Percentiles rank a stretch among this genome's conserved stretches.
Conservation (phyloP, 2,797 vertebrate species). For the Sarcophilus harrisii region DNA sequence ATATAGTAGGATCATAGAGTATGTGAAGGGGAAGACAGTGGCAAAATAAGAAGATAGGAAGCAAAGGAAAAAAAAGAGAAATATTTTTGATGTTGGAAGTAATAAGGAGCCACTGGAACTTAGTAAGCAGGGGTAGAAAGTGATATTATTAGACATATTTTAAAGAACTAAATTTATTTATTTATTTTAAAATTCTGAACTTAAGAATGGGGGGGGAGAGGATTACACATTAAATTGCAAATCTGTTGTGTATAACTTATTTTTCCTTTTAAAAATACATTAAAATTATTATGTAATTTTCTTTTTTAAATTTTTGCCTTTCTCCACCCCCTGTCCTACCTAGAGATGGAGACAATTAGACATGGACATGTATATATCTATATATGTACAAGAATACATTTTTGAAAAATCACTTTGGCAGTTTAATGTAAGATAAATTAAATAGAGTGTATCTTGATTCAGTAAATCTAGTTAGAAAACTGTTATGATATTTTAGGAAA, state of each 20-base stretch:
- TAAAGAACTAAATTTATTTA: neutral
- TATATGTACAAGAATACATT: neutral
- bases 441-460: neutral
- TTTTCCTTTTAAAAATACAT: neutral
- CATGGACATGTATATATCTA: neutral
- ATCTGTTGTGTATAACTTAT: too few species aligned
- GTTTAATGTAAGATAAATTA: neutral
- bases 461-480: neutral
- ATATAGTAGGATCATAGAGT: neutral
- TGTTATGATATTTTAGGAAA: neutral
- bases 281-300: neutral
- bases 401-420: neutral
- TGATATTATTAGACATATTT: neutral
- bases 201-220: neutral
- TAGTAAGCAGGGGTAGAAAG: neutral
- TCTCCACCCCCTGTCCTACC: neutral
- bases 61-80: neutral
- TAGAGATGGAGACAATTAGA: neutral
- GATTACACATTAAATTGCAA: neutral
- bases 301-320: neutral
- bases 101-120: neutral
- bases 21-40: neutral
- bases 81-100: neutral
- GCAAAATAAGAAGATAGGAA: neutral
- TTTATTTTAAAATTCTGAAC: neutral